A percentile compares a stretch with the other conserved stretches of the same genome.
Conservation (phyloP, 2,113 vertebrate genomes). For the Lagenorhynchus albirostris region DNA sequence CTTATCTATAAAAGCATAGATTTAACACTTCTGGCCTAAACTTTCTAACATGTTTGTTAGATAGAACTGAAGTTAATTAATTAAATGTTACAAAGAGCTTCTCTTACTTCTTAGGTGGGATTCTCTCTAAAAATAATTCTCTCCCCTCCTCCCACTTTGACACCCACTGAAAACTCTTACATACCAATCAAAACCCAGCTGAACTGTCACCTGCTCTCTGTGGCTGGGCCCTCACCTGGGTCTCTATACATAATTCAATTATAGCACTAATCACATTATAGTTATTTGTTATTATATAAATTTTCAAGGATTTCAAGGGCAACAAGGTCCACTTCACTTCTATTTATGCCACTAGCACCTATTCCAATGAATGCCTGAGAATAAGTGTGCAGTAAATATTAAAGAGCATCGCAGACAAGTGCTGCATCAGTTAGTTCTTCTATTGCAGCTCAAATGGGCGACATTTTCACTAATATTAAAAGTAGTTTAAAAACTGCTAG, state of each 20-base stretch:
- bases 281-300: not conserved
- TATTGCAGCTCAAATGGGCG: not conserved
- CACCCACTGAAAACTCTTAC: not conserved
- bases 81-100: not conserved
- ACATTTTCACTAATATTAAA: slow-evolving; percentile 7
- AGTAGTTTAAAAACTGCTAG: not conserved
- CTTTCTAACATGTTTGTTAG: not conserved
- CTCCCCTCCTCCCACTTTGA: not conserved
- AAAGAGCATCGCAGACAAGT: not conserved
- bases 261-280: not conserved
- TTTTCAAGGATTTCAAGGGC: not conserved
- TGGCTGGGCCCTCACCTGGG: not conserved
- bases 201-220: not conserved
- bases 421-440: not conserved
- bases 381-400: not conserved
- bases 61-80: not conserved
- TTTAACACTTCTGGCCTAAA: not conserved
- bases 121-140: not conserved
- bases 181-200: not conserved
- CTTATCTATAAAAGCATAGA: not conserved
- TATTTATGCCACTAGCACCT: not conserved
- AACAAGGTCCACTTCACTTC: not conserved
- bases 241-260: not conserved
- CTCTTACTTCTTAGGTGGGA: not conserved
- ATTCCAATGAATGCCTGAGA: not conserved